Conservation (phyloP, 2,113 vertebrate genomes). For the human (Homo sapiens) region GRCh38 chr2:214816501-214817000, state of each 20-base stretch:
- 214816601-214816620: conserved; percentile 57
- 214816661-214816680: conserved; percentile 48
- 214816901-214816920: background rate
- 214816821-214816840: background rate
- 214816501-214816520: conserved; percentile 74
- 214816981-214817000: conserved; percentile 10
- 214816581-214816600: conserved; percentile 72
- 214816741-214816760: background rate
- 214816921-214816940: conserved; percentile 18
- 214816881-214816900: conserved; percentile 22
- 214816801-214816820: background rate
- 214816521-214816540: conserved; percentile 63
- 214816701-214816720: background rate
- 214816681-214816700: conserved; percentile 22
- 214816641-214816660: conserved; percentile 64
- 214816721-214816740: conserved; percentile 3
- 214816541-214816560: conserved; percentile 75
- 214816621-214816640: conserved; percentile 68
- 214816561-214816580: conserved; percentile 73
- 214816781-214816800: background rate
- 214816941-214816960: conserved; percentile 33
- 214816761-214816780: background rate
- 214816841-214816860: background rate
- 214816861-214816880: background rate
- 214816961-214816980: background rate